Evolutionary conservation across 30 jellyfish, hydroid and myxozoan species (phyloP), one percentile per base, ranked within the genome.

Genomic region (Cassiopea xamachana): DNA sequence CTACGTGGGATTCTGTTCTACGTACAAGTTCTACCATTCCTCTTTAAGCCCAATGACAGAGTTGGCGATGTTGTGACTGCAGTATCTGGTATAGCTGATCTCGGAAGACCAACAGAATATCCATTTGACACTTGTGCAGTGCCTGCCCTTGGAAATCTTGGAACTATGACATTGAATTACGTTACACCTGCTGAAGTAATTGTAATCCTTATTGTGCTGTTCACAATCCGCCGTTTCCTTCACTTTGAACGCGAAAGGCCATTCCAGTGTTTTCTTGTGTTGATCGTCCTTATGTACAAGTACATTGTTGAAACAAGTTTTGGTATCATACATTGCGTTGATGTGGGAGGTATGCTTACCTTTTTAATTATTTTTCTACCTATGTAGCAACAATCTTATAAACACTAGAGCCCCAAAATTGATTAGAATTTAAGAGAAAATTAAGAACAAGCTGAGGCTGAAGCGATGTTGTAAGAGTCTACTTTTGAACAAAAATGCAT

Each of bases 271-370:
- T 82, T 90, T 48, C 61, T 84, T 62, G 84, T 83, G 1, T 71
- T 90, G 85, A 82, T 90, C 84, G 72, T 90, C 27, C 73, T 76
- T 16, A 73, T 90, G 89, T 90, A 90, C 90, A 90, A 90, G 81
- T 90, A 77, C 68, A 1, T 90, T 80, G 97, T 82, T 5, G 97
- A 90, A 77, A 90, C 97, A 59, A 79, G 92, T 67, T 77, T 90
- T n/a, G 88, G 85, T 3, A 50, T 83, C n/a, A 6, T 90, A 71
- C 89, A 77, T 68, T 90, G 97, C 27, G 97, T 90, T n/a, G 69
- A 84, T 73, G 85, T 90, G n/a, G 93, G 90, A 59, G 97, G 97
- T 90, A 82, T 27, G 92, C 14, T 4, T 4, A 9, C 0, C 27
- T 14, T 64, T 64, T 64, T 64, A 64, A 55, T 6, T 55, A 0